Base-by-base conservation (phyloP, 2,113 vertebrate species). In the Azemiops feae region DNA sequence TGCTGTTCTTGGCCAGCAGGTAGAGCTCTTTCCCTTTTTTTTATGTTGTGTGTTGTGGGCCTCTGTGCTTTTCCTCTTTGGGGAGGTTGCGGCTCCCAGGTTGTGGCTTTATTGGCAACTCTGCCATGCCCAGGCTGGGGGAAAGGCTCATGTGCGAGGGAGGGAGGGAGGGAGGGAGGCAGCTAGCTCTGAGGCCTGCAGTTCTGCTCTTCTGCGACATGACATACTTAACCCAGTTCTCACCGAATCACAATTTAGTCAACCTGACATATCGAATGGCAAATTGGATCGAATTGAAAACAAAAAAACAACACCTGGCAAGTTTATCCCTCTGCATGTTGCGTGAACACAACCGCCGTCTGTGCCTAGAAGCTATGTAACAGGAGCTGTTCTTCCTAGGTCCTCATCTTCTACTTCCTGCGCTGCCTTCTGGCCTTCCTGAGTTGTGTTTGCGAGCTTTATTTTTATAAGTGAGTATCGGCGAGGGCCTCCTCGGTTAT, bases 371-470 rank as follows among this genome's bases (percentile, higher is more conserved):
- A 60, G 60, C 4, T 0, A 74, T 91, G 30, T 86, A 9, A 53
- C 58, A 85, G 74, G 85, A 3, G 0, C 10, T 92, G 0, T 97
- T 92, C 97, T 54, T 96, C 96, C 95, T 97, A 99, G 99, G 99
- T 99, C 95, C 98, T 99, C 94, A 98, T 99, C 93, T 99, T 99
- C 97, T 99, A 99, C 96, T 99, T 99, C 97, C 97, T 99, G 87
- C 98, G 99, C 95, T 99, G 99, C 94, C 98, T 99, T 92, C 97
- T 99, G 96, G 99, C 99, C 9, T 99, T 99, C 97, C 96, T 98
- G 97, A 99, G 99, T 98, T 99, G 99, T 92, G 25, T 99, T 93
- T 99, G 99, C 97, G 99, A 99, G 81, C 98, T 99, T 96, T 99
- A 99, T 97, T 99, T 99, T 97, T 99, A 99, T 97, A 99, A 99